Evolutionary conservation across 2,888 invertebrate species (phyloP), one percentile per base, ranked within the genome.

Genomic region (Caenorhabditis panamensis): DNA sequence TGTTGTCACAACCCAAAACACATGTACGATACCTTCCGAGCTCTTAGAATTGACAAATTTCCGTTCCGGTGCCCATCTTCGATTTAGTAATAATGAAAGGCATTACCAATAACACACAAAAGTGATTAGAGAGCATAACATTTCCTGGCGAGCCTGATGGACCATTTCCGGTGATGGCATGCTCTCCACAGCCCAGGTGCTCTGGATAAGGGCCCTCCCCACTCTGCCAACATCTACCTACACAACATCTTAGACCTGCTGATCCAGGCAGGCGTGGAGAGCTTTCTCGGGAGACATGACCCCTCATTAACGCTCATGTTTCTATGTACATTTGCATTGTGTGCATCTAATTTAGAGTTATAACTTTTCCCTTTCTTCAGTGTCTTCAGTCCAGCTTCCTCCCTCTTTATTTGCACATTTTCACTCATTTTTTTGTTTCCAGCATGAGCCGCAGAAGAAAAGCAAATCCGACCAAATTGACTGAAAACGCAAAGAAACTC

Each of bases 361-460:
- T 69, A 64, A 69, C 47, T 56, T 66, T 66, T 75, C 66, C 51
- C 58, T 41, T 71, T 53, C 54, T 41, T 37, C n/a, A n/a, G n/a
- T 37, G 22, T 77, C 47, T 63, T 24, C 26, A 49, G 13, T n/a
- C 62, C 22, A 37, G 28, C 20, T 31, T 61, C 61, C 47, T 63
- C 47, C 26, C 54, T 26, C 24, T 24, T 26, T 28, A 20, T 54
- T 49, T 63, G 20, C 24, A 31, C 54, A 62, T 26, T 22, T 28
- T 28, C 26, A 37, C 61, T 24, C 44, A 71, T 31, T 58, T 44
- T 61, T 71, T 62, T 62, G 62, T 72, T 75, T 88, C 54, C 85
- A 89, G 89, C 79, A 89, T 89, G 89, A 88, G 88, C 85, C 87
- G 86, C 83, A 84, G 89, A 80, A 80, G 89, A 78, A 88, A 89